Base-by-base conservation (phyloP, 2,888 invertebrate genomes). In the Cantharis rustica region DNA sequence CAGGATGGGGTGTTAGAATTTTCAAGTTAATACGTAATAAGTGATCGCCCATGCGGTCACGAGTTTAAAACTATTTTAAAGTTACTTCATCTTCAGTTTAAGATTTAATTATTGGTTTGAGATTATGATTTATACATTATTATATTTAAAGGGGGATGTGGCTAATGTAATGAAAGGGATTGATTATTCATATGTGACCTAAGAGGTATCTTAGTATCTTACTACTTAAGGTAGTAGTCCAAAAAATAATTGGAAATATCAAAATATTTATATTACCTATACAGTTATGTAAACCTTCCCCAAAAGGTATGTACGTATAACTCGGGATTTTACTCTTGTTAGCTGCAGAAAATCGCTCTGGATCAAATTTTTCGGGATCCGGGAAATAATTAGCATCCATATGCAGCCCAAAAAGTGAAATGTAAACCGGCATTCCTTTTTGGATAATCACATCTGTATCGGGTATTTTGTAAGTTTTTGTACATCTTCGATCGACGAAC, bases 351-450 rank as follows among this genome's bases (percentile, higher is more conserved):
- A 85, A 86, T 66, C 85, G 73, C 69, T 85, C 84, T 17, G 85
- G 85, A 61, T 82, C 78, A 66, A 80, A 86, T 75, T 82, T 83
- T 10, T 82, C 63, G 0, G 86, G 85, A 20, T 86, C 77, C 5
- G 84, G 83, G 78, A 85, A 86, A 77, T 83, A 85, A 74, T 84
- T 77, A 17, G 83, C 81, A 74, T 86, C 85, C 63, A 81, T 81
- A 70, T 85, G 85, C 13, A 85, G 71, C 4, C 84, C 85, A 17
- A 81, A 76, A 0, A 86, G 75, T 0, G 88, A 85, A 17, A 88
- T 83, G 9, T 82, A 75, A 0, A 88, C 82, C 1, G 82, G 79
- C 7, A 83, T 84, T 7, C 86, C 88, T 75, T 85, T 82, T 72
- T 84, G 82, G 16, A 86, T 81, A 13, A 71, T 74, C 7, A 81